Conservation (phyloP, 2,888 invertebrate genomes). For the Halocaridina rubra region DNA sequence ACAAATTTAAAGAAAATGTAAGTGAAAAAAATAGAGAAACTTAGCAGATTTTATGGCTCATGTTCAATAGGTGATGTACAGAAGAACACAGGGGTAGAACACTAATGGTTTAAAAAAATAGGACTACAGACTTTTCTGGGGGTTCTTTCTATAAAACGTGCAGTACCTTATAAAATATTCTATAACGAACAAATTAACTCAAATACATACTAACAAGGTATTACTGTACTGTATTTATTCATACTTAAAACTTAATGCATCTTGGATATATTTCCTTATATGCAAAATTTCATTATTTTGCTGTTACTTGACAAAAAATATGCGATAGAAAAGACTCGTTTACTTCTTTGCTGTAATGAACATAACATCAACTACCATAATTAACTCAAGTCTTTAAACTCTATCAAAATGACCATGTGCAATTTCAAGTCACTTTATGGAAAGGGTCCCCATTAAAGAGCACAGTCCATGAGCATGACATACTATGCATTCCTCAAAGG, state of each 20-base stretch:
- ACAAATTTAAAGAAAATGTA: conserved; percentile 37
- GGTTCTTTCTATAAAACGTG: no score
- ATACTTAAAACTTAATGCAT: no score
- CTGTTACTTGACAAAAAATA: not conserved
- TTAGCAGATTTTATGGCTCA: conserved; percentile 32
- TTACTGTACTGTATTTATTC: no score
- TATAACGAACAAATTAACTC: no score
- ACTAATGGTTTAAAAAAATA: conserved; percentile 32
- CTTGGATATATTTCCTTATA: no score
- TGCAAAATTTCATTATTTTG: no score
- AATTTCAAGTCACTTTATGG: no score
- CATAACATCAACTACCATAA: not conserved
- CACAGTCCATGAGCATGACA: conserved; percentile 24
- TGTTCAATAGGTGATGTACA: conserved; percentile 46
- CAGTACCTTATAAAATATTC: no score
- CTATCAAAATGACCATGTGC: not conserved
- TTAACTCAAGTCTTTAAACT: not conserved
- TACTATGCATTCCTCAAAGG: conserved; percentile 32
- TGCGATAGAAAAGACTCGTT: not conserved
- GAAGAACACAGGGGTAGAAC: conserved; percentile 49
- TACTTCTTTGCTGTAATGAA: not conserved
- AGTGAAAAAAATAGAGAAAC: conserved; percentile 31
- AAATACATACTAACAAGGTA: no score
- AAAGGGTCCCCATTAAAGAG: not conserved
- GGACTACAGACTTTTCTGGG: no score